Conservation (phyloP, 2,888 invertebrate genomes). For the Xiphydria camelus region DNA sequence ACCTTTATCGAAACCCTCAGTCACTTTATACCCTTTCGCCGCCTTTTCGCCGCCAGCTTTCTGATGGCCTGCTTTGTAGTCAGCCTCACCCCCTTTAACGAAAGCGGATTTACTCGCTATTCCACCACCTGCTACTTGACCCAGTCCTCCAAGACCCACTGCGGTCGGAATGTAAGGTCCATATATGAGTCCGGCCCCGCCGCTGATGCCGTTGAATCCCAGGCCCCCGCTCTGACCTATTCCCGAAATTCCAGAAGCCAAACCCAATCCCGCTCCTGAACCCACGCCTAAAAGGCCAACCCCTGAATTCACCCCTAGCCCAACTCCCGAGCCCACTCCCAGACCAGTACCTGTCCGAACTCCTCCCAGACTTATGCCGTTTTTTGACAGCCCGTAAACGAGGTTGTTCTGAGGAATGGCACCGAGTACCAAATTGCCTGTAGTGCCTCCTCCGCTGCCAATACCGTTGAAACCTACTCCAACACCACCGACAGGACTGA, state of each 20-base stretch:
- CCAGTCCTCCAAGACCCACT: conserved; percentile 14
- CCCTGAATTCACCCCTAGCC: conserved; percentile 13
- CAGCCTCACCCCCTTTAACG: conserved; percentile 27
- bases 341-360: not conserved
- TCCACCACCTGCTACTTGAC: conserved; percentile 12
- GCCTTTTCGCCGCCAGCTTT: conserved; percentile 28
- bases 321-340: conserved; percentile 4
- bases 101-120: conserved; percentile 15
- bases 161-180: conserved; percentile 13
- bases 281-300: conserved; percentile 12
- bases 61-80: conserved; percentile 30
- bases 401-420: no score
- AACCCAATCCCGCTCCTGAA: conserved; percentile 2
- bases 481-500: no score
- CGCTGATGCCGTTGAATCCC: conserved; percentile 3
- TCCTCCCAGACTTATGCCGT: conserved; percentile 7
- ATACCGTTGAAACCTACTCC: no score
- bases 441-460: not conserved
- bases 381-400: no score
- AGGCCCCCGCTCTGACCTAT: conserved; percentile 5
- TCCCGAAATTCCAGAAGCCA: conserved; percentile 1
- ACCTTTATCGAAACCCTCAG: conserved; percentile 39
- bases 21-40: conserved; percentile 40
- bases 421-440: no score
- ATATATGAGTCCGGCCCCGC: conserved; percentile 11